Conservation (phyloP, 2,113 vertebrate genomes). For the Typhlomys cinereus region DNA sequence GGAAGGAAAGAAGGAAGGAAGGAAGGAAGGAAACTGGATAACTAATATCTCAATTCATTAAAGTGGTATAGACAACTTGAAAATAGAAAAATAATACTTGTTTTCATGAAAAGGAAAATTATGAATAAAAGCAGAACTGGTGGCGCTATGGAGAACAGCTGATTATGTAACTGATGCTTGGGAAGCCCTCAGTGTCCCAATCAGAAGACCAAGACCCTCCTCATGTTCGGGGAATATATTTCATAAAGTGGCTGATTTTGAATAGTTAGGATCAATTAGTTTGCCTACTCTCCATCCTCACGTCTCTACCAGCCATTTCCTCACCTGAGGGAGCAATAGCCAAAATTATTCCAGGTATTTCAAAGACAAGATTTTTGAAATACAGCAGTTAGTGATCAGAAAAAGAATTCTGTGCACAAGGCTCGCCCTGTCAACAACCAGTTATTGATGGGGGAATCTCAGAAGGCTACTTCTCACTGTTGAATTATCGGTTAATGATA, state of each 20-base stretch:
- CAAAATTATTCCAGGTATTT: background rate
- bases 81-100: background rate
- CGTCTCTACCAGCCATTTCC: background rate
- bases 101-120: conserved; percentile 35
- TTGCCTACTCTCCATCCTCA: background rate
- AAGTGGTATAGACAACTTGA: background rate
- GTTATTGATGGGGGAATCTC: no score
- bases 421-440: no score
- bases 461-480: no score
- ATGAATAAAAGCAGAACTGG: background rate
- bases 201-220: background rate
- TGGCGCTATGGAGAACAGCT: background rate
- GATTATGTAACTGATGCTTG: background rate
- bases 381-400: conserved; percentile 10
- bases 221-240: conserved; percentile 7
- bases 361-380: background rate
- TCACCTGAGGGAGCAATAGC: background rate
- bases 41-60: background rate
- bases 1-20: background rate
- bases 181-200: background rate
- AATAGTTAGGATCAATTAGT: conserved; percentile 18
- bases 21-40: background rate
- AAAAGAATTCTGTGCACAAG: no score
- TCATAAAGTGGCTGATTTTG: conserved; percentile 31
- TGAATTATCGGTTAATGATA: no score